These are phyloP conservation scores for Poecilobothrus nobilitatus DNA, from an alignment of 2,888 invertebrate genomes.

Conservation along the genomic window DNA sequence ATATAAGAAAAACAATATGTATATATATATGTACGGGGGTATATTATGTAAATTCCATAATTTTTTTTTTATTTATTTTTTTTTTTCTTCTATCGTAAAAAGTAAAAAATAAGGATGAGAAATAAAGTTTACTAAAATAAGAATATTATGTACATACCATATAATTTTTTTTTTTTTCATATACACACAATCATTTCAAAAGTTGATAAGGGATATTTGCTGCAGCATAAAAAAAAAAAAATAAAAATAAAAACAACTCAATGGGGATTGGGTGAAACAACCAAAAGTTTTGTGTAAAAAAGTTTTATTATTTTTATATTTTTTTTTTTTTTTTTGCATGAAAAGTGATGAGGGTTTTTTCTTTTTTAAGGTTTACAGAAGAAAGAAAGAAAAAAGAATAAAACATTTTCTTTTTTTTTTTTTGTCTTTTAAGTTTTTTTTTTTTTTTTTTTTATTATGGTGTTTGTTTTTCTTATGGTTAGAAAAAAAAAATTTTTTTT, in stretches of 20 bases:
- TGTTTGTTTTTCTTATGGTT: not conserved
- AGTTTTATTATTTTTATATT: not conserved
- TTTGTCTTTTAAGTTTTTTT: not conserved
- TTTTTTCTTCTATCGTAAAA: too few species aligned
- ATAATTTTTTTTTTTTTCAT: not conserved
- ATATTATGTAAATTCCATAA: too few species aligned
- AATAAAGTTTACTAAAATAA: too few species aligned
- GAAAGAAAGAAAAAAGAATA: not conserved
- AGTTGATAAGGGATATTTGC: conserved; percentile 5
- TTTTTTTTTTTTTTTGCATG: not conserved
- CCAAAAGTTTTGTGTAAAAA: not conserved
- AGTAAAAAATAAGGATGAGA: too few species aligned
- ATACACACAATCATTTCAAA: not conserved
- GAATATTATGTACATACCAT: not conserved
- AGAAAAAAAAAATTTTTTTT: not conserved
- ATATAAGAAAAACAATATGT: too few species aligned
- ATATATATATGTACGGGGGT: too few species aligned
- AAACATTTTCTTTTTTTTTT: not conserved
- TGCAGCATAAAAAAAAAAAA: not conserved
- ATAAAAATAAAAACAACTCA: not conserved
- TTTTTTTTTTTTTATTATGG: not conserved
- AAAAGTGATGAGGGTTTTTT: conserved; percentile 6
- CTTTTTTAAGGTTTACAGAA: not conserved
- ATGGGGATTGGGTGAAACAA: conserved; percentile 4
- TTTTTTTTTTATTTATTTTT: too few species aligned